These are phyloP conservation scores for Palaemon carinicauda DNA, from an alignment of 1,140 invertebrate species.

Conservation along the genomic window DNA sequence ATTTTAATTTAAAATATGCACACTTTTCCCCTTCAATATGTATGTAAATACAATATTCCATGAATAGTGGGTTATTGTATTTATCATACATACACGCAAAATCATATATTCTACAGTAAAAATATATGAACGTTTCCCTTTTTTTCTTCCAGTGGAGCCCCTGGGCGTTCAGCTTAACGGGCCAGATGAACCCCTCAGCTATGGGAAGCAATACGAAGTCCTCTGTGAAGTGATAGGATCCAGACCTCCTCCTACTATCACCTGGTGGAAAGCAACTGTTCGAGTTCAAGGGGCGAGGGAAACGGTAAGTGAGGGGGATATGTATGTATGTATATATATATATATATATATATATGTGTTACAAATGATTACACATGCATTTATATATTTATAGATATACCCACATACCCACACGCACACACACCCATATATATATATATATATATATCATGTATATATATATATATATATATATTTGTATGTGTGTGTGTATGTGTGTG, in stretches of 20 bases:
- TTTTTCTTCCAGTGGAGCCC: slow-evolving; percentile 19
- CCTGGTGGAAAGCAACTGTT: slow-evolving; percentile 81
- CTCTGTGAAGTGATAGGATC: slow-evolving; percentile 84
- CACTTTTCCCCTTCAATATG: too few species aligned
- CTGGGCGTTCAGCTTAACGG: background rate
- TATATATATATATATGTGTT: too few species aligned
- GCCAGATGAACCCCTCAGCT: slow-evolving; percentile 20
- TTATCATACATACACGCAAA: background rate
- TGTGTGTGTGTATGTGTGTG: background rate
- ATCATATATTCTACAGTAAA: background rate
- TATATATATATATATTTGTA: background rate
- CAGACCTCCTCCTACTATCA: slow-evolving; percentile 83
- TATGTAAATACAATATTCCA: too few species aligned
- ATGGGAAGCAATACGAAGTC: slow-evolving; percentile 62
- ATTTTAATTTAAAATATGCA: too few species aligned
- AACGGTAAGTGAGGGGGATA: slow-evolving; percentile 8
- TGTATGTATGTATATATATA: too few species aligned
- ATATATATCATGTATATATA: background rate
- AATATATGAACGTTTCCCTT: background rate
- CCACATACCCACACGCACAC: background rate
- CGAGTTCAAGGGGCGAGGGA: slow-evolving; percentile 39
- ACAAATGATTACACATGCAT: too few species aligned
- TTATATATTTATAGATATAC: too few species aligned
- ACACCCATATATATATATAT: background rate
- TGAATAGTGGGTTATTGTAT: too few species aligned